A percentile compares a stretch with the other conserved stretches of the same genome.
Conservation (phyloP, 1,140 invertebrate species). For the Rhopalosiphum maidis region DNA sequence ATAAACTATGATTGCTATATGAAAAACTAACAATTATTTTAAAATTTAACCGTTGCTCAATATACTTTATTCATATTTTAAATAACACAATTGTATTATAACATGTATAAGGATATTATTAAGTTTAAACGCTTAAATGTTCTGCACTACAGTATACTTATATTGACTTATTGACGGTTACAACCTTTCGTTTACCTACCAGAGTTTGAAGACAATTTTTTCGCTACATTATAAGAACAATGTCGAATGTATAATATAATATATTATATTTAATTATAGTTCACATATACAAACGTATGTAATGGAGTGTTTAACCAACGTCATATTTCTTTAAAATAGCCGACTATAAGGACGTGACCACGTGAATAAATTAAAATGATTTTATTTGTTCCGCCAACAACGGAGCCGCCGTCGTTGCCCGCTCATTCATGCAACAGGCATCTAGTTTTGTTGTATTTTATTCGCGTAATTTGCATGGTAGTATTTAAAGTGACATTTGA, state of each 20-base stretch:
- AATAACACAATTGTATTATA: background rate
- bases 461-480: conserved; percentile 32
- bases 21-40: background rate
- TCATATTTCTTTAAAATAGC: conserved; percentile 31
- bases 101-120: background rate
- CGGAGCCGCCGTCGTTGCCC: background rate
- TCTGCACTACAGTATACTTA: background rate
- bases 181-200: background rate
- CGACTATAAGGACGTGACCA: background rate
- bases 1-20: background rate
- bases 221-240: background rate
- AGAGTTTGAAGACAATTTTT: background rate
- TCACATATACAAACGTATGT: background rate
- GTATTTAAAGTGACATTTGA: conserved; percentile 33
- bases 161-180: background rate
- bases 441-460: conserved; percentile 23
- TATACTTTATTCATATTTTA: background rate
- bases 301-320: background rate
- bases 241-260: background rate
- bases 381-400: conserved; percentile 29
- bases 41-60: background rate
- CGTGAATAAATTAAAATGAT: conserved; percentile 41
- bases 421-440: conserved; percentile 34
- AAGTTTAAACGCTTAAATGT: background rate
- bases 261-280: conserved; percentile 33